phyloP scores from a whole-genome alignment of 2,113 vertebrate species.

The Hydrochoerus hydrochaeris region DNA sequence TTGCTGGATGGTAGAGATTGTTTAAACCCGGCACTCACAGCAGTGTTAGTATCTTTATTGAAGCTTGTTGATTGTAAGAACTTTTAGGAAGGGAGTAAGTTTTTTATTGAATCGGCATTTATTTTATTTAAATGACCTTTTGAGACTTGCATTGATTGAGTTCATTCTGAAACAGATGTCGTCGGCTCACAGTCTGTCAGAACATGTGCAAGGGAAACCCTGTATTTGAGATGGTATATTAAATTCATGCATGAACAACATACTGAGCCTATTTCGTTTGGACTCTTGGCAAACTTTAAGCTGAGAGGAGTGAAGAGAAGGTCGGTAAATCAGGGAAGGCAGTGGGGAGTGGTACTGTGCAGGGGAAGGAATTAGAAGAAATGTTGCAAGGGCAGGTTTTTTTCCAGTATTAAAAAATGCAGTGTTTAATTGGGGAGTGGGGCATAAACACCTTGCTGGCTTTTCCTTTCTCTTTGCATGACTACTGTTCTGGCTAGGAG shows the following conservation, averaged over 20 bases:
- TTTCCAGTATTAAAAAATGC: not conserved
- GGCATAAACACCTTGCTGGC: not conserved
- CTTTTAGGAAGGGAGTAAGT: slow-evolving; percentile 34
- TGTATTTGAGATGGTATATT: not conserved
- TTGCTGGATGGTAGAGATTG: not conserved
- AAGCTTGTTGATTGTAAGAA: slow-evolving; percentile 42
- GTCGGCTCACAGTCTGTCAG: not conserved
- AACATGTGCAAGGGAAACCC: not conserved
- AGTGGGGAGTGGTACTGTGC: not conserved
- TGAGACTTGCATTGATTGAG: not conserved
- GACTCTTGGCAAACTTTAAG: slow-evolving; percentile 33
- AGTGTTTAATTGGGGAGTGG: not conserved
- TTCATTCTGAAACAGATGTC: not conserved
- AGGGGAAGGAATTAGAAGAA: not conserved
- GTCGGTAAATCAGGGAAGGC: not conserved
- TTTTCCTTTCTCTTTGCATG: not conserved
- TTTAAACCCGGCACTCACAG: fast-evolving
- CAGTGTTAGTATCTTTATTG: slow-evolving; percentile 31
- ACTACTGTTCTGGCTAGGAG: not conserved
- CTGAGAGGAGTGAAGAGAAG: not conserved
- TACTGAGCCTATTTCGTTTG: not conserved
- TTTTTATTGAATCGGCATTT: slow-evolving; percentile 44
- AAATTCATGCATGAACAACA: not conserved
- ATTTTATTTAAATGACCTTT: slow-evolving; percentile 37
- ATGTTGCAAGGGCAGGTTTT: not conserved